Percentiles rank a stretch among this genome's conserved stretches.
These are phyloP conservation scores for Hiodon tergisus DNA, from an alignment of 2,113 vertebrate species.

Conservation along the genomic window DNA sequence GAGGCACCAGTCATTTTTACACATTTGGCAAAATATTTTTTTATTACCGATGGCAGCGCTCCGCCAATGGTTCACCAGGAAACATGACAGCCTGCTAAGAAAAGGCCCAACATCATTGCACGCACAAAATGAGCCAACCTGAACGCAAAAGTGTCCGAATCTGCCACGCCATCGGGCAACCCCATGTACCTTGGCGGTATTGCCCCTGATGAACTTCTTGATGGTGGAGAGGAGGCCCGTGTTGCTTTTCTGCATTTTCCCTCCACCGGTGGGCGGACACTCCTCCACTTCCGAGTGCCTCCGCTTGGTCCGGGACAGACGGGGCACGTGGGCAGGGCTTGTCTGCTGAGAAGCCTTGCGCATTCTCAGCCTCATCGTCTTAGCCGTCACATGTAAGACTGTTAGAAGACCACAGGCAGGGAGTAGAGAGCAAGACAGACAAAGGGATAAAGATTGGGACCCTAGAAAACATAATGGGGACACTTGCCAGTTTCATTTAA, in stretches of 20 bases:
- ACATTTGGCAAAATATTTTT: too few species aligned
- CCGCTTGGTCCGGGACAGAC: conserved; percentile 76
- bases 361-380: conserved; percentile 98
- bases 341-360: conserved; percentile 91
- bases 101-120: background rate
- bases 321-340: conserved; percentile 62
- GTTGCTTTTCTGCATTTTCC: conserved; percentile 64
- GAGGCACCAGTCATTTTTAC: too few species aligned
- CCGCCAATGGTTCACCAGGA: too few species aligned
- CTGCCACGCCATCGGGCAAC: background rate
- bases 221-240: conserved; percentile 65
- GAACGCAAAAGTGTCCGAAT: background rate
- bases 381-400: conserved; percentile 82
- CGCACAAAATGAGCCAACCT: background rate
- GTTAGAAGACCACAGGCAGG: conserved; percentile 27
- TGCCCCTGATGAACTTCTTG: conserved; percentile 67
- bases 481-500: too few species aligned
- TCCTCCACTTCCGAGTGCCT: conserved; percentile 71
- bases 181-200: conserved; percentile 70
- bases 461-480: background rate
- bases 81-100: too few species aligned
- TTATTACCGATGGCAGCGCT: too few species aligned
- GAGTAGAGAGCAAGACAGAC: background rate
- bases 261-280: conserved; percentile 43
- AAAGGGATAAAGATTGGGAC: background rate